phyloP scores from a whole-genome alignment of 2,113 vertebrate species.

The Pandion haliaetus region DNA sequence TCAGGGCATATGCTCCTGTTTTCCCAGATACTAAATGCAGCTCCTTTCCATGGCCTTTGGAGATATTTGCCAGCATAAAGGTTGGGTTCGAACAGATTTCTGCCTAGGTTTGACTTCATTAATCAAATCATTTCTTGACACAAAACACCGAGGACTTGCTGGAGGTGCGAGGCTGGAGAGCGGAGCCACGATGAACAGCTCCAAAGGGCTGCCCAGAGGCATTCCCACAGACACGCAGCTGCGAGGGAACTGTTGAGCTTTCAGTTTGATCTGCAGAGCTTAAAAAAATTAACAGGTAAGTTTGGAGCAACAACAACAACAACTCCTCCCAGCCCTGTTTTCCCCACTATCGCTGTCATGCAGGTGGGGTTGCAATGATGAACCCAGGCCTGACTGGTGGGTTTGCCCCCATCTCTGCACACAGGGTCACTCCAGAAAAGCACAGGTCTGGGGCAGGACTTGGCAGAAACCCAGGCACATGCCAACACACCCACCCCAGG shows the following conservation, averaged over 20 bases:
- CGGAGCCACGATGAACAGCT: accelerated
- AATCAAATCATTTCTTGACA: conserved; percentile 27
- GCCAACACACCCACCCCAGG: not conserved
- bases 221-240: not conserved
- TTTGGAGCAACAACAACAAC: not conserved
- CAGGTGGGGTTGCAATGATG: not conserved
- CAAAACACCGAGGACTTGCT: not conserved
- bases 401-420: not conserved
- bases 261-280: not conserved
- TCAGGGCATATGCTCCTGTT: not conserved
- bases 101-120: conserved; percentile 14
- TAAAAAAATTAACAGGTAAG: not conserved
- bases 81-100: conserved; percentile 12
- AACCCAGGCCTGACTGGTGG: not conserved
- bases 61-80: not conserved
- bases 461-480: not conserved
- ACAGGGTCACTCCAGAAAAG: not conserved
- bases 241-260: not conserved
- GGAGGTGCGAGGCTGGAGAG: not conserved
- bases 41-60: not conserved
- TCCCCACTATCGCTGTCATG: accelerated
- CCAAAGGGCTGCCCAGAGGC: not conserved
- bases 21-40: not conserved
- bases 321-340: not conserved
- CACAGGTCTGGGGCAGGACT: not conserved